These are phyloP conservation scores for Himalopsyche anomala DNA, from an alignment of 2,888 invertebrate species.

Conservation along the genomic window DNA sequence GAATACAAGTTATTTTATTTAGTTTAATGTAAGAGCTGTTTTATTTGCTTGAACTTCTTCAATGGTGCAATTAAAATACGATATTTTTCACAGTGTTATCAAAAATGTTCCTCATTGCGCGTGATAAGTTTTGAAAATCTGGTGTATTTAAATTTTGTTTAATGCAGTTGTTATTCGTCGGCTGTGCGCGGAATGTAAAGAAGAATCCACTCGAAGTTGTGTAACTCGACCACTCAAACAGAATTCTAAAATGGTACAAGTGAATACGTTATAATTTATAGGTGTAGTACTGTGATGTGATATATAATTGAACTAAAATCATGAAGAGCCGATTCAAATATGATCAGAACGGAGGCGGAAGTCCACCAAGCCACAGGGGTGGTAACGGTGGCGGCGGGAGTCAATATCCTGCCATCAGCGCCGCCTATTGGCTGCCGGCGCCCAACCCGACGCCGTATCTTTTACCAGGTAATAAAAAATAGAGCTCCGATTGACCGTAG, in stretches of 20 bases:
- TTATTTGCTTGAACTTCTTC: not conserved
- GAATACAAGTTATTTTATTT: not conserved
- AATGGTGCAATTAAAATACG: not conserved
- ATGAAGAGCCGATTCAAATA: conserved; percentile 64
- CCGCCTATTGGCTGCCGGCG: conserved; percentile 90
- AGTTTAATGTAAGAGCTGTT: not conserved
- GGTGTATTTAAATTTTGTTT: not conserved
- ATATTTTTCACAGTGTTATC: not conserved
- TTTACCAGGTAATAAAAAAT: conserved; percentile 83
- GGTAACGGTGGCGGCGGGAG: conserved; percentile 72
- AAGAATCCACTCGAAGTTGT: conserved; percentile 20
- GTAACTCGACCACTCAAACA: not conserved
- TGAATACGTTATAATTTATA: not conserved
- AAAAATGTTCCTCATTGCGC: not conserved
- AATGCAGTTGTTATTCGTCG: not conserved
- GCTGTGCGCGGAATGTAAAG: not conserved
- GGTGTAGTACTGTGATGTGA: conserved; percentile 46
- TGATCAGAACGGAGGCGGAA: conserved; percentile 61
- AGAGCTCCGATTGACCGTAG: not conserved
- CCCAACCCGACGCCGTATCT: conserved; percentile 88
- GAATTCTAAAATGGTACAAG: not conserved
- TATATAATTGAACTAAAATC: conserved; percentile 54
- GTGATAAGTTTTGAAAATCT: not conserved
- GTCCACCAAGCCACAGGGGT: conserved; percentile 72
- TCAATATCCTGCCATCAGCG: conserved; percentile 87